Evolutionary conservation across 2,113 vertebrate species (phyloP), one percentile per base, ranked within the genome.

Genomic region (Prinia subflava): DNA sequence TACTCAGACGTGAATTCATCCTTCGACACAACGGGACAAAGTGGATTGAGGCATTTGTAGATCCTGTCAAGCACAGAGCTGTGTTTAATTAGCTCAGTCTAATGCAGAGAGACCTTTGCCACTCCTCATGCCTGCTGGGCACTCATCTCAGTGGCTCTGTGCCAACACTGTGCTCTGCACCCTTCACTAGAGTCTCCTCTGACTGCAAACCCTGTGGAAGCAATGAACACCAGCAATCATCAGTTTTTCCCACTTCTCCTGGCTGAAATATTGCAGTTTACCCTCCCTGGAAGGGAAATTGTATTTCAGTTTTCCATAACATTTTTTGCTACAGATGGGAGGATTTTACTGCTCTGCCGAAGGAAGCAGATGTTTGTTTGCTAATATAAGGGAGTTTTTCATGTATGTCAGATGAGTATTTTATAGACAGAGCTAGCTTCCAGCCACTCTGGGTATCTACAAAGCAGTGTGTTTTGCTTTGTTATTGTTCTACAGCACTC

Each of bases 61-160:
- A 90, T 90, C 76, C 65, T 79, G 69, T 68, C 76, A 95, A 86
- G 68, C 42, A 80, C 11, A 68, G 80, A 62, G 88, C 37, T 89
- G 86, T 83, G 39, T 92, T 94, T 97, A 95, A 96, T 94, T 60
- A 95, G 82, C 74, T 95, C 88, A 90, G 1, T 52, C 75, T 96
- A 83, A 96, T 83, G 79, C 76, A 71, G 59, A 42, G 68, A 81
- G 79, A 83, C 67, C 73, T 95, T 93, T 90, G 76, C 76, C 73
- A 78, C 44, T 47, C n/a, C 37, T 87, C 0, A 0, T 78, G 50
- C 53, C 84, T 64, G 16, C 52, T 83, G 60, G 84, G 21, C 64
- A 2, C 1, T 1, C 15, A 28, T 46, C 46, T 63, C 55, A 25
- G 39, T 47, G 57, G 15, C 42, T 55, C 24, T 6, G 52, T 33